phyloP scores from a whole-genome alignment of 2,113 vertebrate genomes.

The Notechis scutatus region DNA sequence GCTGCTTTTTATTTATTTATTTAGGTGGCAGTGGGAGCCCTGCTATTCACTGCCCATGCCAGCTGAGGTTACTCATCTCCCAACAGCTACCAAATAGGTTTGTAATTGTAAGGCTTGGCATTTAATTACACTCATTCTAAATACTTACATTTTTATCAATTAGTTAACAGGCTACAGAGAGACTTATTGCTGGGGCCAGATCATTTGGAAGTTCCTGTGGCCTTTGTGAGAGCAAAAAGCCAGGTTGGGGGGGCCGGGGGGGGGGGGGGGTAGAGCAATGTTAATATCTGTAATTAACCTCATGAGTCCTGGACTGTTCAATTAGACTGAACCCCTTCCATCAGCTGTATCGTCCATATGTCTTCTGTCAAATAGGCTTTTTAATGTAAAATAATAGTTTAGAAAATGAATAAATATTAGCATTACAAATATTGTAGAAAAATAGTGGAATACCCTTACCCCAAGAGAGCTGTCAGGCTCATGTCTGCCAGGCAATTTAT shows the following conservation, averaged over 20 bases:
- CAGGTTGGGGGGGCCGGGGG: slow-evolving; percentile 63
- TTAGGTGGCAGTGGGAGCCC: slow-evolving; percentile 29
- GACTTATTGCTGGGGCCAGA: slow-evolving; percentile 79
- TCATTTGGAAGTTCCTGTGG: slow-evolving; percentile 77
- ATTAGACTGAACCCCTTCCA: slow-evolving; percentile 67
- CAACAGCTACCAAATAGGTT: slow-evolving; percentile 76
- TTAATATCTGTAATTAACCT: slow-evolving; percentile 85
- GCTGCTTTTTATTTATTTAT: slow-evolving; percentile 73
- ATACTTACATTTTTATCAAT: slow-evolving; percentile 85
- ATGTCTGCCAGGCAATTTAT: slow-evolving; percentile 49
- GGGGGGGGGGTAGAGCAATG: slow-evolving; percentile 59
- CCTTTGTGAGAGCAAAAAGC: slow-evolving; percentile 79
- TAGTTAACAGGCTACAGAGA: slow-evolving; percentile 83
- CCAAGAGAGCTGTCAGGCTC: slow-evolving; percentile 31
- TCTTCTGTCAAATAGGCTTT: slow-evolving; percentile 68
- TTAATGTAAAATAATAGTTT: slow-evolving; percentile 68
- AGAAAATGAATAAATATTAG: slow-evolving; percentile 62
- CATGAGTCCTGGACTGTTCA: slow-evolving; percentile 74
- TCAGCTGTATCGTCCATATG: slow-evolving; percentile 60
- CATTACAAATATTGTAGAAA: slow-evolving; percentile 32
- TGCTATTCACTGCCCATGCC: slow-evolving; percentile 73
- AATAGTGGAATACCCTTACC: slow-evolving; percentile 40
- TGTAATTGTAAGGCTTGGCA: slow-evolving; percentile 77
- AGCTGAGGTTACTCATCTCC: slow-evolving; percentile 77
- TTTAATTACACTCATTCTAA: slow-evolving; percentile 84